Conservation (phyloP, 2,113 vertebrate genomes). For the Pogona vitticeps region DNA sequence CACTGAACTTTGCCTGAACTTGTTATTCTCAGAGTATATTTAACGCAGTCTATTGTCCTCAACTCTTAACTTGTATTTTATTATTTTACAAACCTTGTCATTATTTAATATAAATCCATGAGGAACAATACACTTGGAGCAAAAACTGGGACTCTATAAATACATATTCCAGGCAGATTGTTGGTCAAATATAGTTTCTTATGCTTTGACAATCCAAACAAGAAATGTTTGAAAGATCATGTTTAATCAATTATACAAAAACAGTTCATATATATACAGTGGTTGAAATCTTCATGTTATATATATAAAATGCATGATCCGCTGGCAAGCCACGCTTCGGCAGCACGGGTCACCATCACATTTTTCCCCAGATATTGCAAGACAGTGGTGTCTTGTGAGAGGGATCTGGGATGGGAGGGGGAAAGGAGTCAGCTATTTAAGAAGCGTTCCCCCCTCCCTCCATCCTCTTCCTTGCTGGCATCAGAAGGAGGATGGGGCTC, state of each 20-base stretch:
- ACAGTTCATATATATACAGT: no score
- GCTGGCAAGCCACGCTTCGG: no score
- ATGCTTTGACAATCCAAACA: background rate
- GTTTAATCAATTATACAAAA: background rate
- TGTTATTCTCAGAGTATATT: slow-evolving; percentile 55
- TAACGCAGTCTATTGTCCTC: slow-evolving; percentile 57
- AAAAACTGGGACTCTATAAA: slow-evolving; percentile 53
- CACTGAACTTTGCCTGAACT: slow-evolving; percentile 75
- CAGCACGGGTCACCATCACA: no score
- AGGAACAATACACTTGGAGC: slow-evolving; percentile 40
- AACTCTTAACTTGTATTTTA: slow-evolving; percentile 65
- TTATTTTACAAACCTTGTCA: slow-evolving; percentile 66
- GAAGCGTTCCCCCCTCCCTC: no score
- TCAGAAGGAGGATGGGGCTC: no score
- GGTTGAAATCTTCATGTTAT: no score
- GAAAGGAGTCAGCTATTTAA: no score
- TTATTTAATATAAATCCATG: slow-evolving; percentile 55
- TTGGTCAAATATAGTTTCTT: slow-evolving; percentile 18
- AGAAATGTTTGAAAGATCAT: slow-evolving; percentile 28
- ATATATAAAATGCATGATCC: no score
- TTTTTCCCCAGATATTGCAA: no score
- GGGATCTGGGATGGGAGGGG: no score
- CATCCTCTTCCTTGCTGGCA: no score
- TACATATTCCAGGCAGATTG: slow-evolving; percentile 25
- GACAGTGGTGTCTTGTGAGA: no score